Base-by-base conservation (phyloP, 2,888 invertebrate genomes). In the Chesias legatella region DNA sequence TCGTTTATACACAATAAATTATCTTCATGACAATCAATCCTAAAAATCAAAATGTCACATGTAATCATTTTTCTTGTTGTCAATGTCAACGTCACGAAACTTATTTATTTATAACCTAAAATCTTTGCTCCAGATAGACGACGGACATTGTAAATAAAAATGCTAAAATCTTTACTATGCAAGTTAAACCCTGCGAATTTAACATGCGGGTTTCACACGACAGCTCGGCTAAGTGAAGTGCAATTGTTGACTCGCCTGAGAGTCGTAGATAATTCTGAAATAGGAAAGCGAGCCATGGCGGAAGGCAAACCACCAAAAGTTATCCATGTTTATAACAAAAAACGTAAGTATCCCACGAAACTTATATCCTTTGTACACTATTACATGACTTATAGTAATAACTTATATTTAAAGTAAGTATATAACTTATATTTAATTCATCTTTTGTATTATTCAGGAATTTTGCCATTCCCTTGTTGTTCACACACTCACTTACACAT, bases 191-290 rank as follows among this genome's bases (percentile, higher is more conserved):
- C 58, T 4, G 35, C 39, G 4, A 58, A 57, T 33, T 27, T 57
- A 51, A 41, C 66, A 31, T 62, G 73, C 43, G 73, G 76, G 3
- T 79, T 94, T 39, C 93, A 93, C 63, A 91, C 92, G 6, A 90
- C 93, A 0, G 56, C 89, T 3, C 67, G 79, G 37, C 77, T 89
- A 52, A 90, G 81, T 65, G 93, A 95, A 80, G 93, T 96, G 31
- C 90, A 92, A 25, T 92, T 93, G 68, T 64, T 96, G 53, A 91
- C 95, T 1, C 89, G 96, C 32, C 83, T 98, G 8, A 89, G 97
- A 62, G 97, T 98, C 4, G 99, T 99, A 1, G 99, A 99, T 79
- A 99, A 99, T 79, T 98, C 98, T 38, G 94, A 94, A 56, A 92
- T 99, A 45, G 99, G 99, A 22, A 97, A 96, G 74, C 91, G 94